Evolutionary conservation across 2,113 vertebrate species (phyloP).

Genomic region (Clupea harengus): DNA sequence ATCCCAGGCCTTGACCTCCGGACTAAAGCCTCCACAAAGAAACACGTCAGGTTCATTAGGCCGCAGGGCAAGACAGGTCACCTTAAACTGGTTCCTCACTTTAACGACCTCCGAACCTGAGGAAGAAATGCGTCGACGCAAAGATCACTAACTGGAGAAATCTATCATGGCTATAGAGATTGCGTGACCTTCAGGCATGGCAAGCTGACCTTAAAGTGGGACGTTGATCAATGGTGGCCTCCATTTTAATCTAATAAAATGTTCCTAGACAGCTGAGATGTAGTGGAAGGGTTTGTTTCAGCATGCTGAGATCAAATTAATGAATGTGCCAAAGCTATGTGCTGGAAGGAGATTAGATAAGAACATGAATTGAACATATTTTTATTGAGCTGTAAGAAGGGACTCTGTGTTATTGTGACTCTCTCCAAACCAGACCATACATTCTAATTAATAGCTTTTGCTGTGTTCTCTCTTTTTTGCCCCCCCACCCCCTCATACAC

Average conservation of each 20-base stretch:
- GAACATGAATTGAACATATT: not conserved
- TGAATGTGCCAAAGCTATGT: not conserved
- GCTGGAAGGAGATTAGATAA: not conserved
- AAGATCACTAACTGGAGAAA: constrained; percentile 39
- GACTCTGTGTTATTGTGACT: not conserved
- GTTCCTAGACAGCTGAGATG: not conserved
- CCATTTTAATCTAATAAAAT: not conserved
- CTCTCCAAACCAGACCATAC: not conserved
- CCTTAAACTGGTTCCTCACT: constrained; percentile 78
- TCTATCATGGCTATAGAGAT: not conserved
- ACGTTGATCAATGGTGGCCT: not conserved
- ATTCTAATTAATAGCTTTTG: not conserved
- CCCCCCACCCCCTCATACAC: not conserved
- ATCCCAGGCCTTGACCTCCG: constrained; percentile 91
- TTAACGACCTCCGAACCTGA: constrained; percentile 79
- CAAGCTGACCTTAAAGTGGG: not conserved
- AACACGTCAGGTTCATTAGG: constrained; percentile 80
- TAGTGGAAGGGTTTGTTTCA: not conserved
- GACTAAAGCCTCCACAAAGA: constrained; percentile 88
- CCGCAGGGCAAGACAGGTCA: constrained; percentile 79
- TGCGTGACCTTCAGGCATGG: not conserved
- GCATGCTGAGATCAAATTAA: not conserved
- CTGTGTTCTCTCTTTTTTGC: not conserved
- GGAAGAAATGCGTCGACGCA: not conserved
- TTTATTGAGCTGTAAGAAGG: not conserved